These are phyloP conservation scores for Beris chalybata DNA, from an alignment of 2,888 invertebrate genomes.

Conservation along the genomic window DNA sequence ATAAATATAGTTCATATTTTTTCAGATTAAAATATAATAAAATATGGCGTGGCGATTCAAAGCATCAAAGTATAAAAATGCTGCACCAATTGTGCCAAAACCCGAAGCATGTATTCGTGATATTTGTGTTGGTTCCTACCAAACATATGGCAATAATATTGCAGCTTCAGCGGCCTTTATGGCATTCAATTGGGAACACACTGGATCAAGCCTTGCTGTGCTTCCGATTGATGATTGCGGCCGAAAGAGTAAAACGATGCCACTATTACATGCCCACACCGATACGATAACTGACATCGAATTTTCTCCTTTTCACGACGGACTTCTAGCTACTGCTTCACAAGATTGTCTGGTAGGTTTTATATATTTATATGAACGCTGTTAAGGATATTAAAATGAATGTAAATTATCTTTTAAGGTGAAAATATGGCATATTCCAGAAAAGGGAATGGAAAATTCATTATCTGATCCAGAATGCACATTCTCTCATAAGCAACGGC, in stretches of 20 bases:
- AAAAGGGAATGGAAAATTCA: slow-evolving; percentile 74
- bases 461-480: slow-evolving; percentile 77
- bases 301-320: slow-evolving; percentile 95
- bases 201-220: slow-evolving; percentile 87
- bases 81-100: slow-evolving; percentile 92
- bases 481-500: slow-evolving; percentile 78
- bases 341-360: slow-evolving; percentile 75
- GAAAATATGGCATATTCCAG: slow-evolving; percentile 89
- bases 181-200: slow-evolving; percentile 94
- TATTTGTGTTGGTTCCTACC: slow-evolving; percentile 88
- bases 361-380: not conserved
- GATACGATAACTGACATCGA: slow-evolving; percentile 94
- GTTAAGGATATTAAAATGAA: not conserved
- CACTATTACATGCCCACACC: slow-evolving; percentile 79
- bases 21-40: not conserved
- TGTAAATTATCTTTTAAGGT: slow-evolving; percentile 59
- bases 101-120: slow-evolving; percentile 87
- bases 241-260: slow-evolving; percentile 85
- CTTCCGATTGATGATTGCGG: slow-evolving; percentile 87
- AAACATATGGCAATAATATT: slow-evolving; percentile 94
- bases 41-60: slow-evolving; percentile 93
- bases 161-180: slow-evolving; percentile 90
- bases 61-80: slow-evolving; percentile 98
- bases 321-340: slow-evolving; percentile 85
- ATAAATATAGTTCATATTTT: not conserved